phyloP scores from a whole-genome alignment of 2,797 vertebrate species.

The Apogon talboti region DNA sequence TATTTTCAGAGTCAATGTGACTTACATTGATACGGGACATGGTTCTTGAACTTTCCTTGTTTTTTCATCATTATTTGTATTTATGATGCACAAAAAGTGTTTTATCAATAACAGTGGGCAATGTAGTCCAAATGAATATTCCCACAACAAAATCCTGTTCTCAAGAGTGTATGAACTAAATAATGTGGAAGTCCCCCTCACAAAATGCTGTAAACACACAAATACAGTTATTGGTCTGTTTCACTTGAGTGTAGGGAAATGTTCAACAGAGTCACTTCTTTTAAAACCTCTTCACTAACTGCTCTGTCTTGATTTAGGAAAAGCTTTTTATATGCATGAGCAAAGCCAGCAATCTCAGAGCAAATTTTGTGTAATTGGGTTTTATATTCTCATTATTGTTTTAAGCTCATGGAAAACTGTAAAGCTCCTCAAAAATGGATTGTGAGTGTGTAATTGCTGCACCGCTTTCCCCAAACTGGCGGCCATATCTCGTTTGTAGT shows the following conservation, averaged over 20 bases:
- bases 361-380: conserved; percentile 25
- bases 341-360: conserved; percentile 20
- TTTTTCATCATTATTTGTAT: no score
- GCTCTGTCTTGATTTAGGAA: conserved; percentile 19
- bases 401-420: neutral
- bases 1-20: conserved; percentile 49
- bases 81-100: no score
- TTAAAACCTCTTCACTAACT: conserved; percentile 20
- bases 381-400: conserved; percentile 32
- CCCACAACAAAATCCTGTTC: no score
- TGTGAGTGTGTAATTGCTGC: conserved; percentile 40
- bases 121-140: no score
- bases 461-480: conserved; percentile 26
- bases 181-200: no score
- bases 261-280: conserved; percentile 30
- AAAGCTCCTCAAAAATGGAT: conserved; percentile 29
- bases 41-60: conserved; percentile 5
- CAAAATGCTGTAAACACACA: no score
- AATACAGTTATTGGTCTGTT: neutral
- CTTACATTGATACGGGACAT: conserved; percentile 59
- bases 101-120: no score
- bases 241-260: conserved; percentile 9
- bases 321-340: conserved; percentile 14
- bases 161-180: no score
- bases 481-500: conserved; percentile 38